phyloP scores from a whole-genome alignment of 2,113 vertebrate genomes.

The Taxidea taxus region DNA sequence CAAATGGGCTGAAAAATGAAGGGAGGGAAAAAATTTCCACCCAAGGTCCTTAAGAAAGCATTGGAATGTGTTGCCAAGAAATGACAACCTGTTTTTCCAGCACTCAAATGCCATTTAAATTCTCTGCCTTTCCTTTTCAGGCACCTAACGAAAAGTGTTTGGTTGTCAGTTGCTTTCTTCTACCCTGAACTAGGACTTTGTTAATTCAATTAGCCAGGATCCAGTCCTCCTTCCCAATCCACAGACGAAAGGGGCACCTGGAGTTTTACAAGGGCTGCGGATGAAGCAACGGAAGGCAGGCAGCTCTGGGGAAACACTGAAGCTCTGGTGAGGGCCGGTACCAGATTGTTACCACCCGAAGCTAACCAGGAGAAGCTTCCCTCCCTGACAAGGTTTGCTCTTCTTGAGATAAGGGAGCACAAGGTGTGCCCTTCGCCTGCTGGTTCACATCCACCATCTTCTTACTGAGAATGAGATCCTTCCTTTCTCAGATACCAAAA shows the following conservation, averaged over 20 bases:
- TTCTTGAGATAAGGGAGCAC: background rate
- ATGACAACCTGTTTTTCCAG: conserved; percentile 13
- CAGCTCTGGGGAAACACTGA: background rate
- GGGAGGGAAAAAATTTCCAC: background rate
- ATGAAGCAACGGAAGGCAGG: background rate
- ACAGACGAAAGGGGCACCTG: background rate
- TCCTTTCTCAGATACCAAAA: background rate
- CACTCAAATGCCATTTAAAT: background rate
- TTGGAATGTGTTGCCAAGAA: background rate
- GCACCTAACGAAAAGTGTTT: background rate
- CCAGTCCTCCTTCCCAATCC: background rate
- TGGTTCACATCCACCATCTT: background rate
- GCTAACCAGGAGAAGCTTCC: background rate
- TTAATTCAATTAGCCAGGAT: background rate
- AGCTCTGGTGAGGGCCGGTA: background rate
- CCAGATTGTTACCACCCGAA: background rate
- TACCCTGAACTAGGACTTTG: background rate
- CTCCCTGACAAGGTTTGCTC: background rate
- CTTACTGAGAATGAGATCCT: background rate
- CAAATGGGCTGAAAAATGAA: background rate
- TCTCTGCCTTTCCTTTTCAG: background rate
- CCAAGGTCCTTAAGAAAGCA: background rate
- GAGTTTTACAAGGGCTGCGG: background rate
- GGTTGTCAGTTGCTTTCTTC: background rate
- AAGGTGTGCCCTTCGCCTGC: background rate